Conservation (phyloP, 1,140 invertebrate species). For the Lamellibrachia luymesi region DNA sequence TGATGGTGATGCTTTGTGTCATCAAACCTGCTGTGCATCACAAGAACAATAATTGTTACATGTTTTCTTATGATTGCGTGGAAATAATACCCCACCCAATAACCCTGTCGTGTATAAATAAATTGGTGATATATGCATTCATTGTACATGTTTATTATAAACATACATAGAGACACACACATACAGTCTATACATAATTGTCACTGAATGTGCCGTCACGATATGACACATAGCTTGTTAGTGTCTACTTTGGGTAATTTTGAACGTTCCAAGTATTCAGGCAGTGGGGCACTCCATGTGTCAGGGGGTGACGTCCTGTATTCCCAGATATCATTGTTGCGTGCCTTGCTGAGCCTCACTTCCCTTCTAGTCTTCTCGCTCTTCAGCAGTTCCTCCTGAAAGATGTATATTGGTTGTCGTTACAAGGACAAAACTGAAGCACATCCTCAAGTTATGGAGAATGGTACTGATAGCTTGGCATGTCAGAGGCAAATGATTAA, state of each 20-base stretch:
- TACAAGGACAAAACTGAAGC: not conserved
- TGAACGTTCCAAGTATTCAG: constrained; percentile 55
- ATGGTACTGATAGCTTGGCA: not conserved
- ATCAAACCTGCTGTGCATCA: not conserved
- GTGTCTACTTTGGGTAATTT: constrained; percentile 7
- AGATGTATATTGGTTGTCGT: not conserved
- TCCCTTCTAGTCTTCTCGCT: constrained; percentile 70
- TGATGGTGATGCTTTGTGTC: not conserved
- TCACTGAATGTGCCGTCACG: not conserved
- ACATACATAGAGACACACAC: not conserved
- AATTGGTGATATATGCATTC: not conserved
- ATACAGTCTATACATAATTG: not conserved
- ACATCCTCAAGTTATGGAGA: not conserved
- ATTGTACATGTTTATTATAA: not conserved
- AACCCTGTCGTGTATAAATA: not conserved
- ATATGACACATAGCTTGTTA: constrained; percentile 6
- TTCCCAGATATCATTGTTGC: constrained; percentile 75
- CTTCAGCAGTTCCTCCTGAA: constrained; percentile 67
- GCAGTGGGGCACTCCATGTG: constrained; percentile 77
- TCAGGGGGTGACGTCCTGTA: constrained; percentile 71
- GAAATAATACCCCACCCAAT: not conserved
- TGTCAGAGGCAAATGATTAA: not conserved
- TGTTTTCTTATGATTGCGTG: not conserved
- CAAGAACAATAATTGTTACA: not conserved
- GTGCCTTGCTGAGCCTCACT: constrained; percentile 67